Conservation (phyloP, 2,113 vertebrate species). For the Oceanodroma tethys region DNA sequence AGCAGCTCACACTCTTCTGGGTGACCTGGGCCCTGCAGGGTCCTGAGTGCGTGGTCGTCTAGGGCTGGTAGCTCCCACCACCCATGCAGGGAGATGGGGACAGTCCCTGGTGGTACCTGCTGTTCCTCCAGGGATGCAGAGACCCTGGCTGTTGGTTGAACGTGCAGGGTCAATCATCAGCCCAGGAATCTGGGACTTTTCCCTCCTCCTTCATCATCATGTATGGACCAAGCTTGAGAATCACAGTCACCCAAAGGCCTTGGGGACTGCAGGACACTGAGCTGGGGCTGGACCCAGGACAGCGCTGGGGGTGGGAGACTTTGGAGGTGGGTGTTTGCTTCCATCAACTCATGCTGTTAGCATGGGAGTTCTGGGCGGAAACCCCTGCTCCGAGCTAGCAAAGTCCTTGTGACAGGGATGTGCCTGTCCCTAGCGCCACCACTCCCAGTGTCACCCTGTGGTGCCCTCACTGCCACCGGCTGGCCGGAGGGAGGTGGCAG, state of each 20-base stretch:
- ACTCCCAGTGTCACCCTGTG: neutral
- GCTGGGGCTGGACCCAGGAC: neutral
- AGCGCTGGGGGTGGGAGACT: rapidly evolving
- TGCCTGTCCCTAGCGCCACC: neutral
- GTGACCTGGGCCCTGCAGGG: neutral
- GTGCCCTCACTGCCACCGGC: neutral
- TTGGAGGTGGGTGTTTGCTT: neutral
- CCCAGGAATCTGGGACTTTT: neutral
- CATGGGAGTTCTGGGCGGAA: neutral
- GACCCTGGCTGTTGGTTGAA: neutral
- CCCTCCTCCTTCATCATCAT: neutral
- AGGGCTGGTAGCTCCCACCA: neutral
- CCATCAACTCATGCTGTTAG: neutral
- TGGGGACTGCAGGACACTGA: rapidly evolving
- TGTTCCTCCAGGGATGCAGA: neutral
- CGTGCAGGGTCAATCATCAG: neutral
- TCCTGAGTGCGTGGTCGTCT: neutral
- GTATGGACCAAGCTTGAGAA: neutral
- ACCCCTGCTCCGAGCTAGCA: neutral
- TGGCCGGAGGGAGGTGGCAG: neutral
- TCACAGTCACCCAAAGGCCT: neutral
- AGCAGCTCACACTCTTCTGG: neutral
- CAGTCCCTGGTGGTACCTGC: neutral
- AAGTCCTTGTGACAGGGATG: neutral
- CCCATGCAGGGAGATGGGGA: neutral